Base-by-base conservation (phyloP, 2,888 invertebrate species). In the Dinocampus coccinellae region DNA sequence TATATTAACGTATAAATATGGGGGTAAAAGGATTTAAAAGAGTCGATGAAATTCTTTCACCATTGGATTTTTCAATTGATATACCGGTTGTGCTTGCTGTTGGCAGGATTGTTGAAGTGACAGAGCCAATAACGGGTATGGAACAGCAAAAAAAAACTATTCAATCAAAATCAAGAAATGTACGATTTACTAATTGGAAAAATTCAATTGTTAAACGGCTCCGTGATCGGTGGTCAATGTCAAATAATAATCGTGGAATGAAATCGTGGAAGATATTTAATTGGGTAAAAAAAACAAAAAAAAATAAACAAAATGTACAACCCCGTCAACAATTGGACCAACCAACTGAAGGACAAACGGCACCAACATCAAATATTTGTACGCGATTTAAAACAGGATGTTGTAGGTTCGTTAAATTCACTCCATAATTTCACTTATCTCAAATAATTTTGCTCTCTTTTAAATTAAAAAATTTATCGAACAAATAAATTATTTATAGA, bases 261-360 rank as follows among this genome's bases (percentile, higher is more conserved):
- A 81, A 82, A 74, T 87, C n/a, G n/a, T n/a, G n/a, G n/a, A n/a
- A n/a, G n/a, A n/a, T 86, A 39, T 73, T 85, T 2, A 84, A 84
- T 0, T 86, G 85, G 69, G 82, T 83, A 4, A 82, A 82, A 13
- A 81, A 79, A 13, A 57, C 71, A 63, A 52, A 39, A 11, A 60
- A 65, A 53, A 29, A 52, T 34, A 22, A 65, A 39, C 58, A 55
- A 10, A 20, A 20, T 42, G 62, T 58, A 53, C 36, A 47, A 29
- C 39, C 24, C 2, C 13, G 3, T 55, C 24, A n/a, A n/a, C 36
- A 34, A 22, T 4, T 34, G 33, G 16, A 36, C 13, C 63, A 26
- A 42, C 22, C 65, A 10, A 24, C 6, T 2, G 4, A n/a, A 11
- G 16, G 6, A 55, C 6, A 26, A 26, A 33, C 34, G 10, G 29